These are phyloP conservation scores for Abrostola tripartita DNA, from an alignment of 2,888 invertebrate species.

Conservation along the genomic window DNA sequence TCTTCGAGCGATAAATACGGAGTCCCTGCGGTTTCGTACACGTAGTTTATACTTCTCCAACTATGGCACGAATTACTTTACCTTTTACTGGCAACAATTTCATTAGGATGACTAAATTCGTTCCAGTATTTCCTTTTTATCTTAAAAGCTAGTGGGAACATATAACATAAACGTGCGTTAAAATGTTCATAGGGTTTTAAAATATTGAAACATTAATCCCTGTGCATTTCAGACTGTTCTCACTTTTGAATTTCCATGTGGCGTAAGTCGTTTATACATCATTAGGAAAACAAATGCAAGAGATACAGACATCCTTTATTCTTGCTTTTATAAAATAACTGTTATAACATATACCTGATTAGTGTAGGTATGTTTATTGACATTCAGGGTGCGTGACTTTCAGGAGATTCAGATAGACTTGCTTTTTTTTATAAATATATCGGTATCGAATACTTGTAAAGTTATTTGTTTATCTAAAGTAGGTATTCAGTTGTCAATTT, in stretches of 20 bases:
- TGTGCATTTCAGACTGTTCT: slow-evolving; percentile 2
- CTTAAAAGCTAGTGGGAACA: slow-evolving; percentile 39
- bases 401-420: too few species aligned
- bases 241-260: slow-evolving; percentile 4
- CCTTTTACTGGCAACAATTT: slow-evolving; percentile 43
- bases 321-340: too few species aligned
- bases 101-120: slow-evolving; percentile 42
- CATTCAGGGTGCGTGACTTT: too few species aligned
- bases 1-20: slow-evolving; percentile 44
- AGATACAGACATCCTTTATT: too few species aligned
- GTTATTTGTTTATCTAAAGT: too few species aligned
- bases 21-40: slow-evolving; percentile 26
- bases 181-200: slow-evolving; percentile 23
- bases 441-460: too few species aligned
- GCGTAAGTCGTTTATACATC: neutral
- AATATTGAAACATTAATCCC: slow-evolving; percentile 20
- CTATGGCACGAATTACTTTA: slow-evolving; percentile 37
- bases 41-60: slow-evolving; percentile 37
- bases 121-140: slow-evolving; percentile 28
- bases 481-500: too few species aligned
- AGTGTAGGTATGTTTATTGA: too few species aligned
- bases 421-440: too few species aligned
- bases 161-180: slow-evolving; percentile 21
- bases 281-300: too few species aligned
- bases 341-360: too few species aligned